Base-by-base conservation (phyloP, 2,888 invertebrate genomes). In the Allygus modestus region DNA sequence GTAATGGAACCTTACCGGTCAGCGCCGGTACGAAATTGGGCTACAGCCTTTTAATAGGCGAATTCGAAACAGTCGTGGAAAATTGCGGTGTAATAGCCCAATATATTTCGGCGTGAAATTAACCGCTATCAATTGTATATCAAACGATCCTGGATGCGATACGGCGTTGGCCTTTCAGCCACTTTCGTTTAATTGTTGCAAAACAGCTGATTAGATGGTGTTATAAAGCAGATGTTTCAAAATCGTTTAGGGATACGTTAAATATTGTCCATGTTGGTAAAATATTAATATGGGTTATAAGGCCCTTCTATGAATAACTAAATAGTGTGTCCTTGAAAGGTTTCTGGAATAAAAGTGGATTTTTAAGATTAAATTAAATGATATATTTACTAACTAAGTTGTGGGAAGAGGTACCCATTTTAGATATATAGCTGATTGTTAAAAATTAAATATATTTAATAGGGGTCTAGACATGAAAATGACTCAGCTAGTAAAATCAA, bases 1-100 rank as follows among this genome's bases (percentile, higher is more conserved):
- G 65, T 65, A 31, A 65, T 65, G 65, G 65, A 65, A 65, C 65
- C 65, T 65, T 65, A 65, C 65, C 31, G 65, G 65, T 65, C 28
- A 65, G 26, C 65, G 46, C 46, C 15, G 46, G 54, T 20, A 17
- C 65, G 15, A 65, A 65, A 65, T 65, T 65, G 65, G 65, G 65
- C 65, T 65, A 65, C 31, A 17, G 26, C 65, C 65, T 65, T 65
- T 65, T 65, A 65, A 65, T 65, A 65, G 65, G 65, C 65, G 65
- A 23, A 58, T 46, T 46, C 46, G 58, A 65, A 65, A 65, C 65
- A 65, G 65, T 65, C 28, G 54, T 65, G 65, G 65, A 26, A 65
- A 65, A 65, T 65, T 65, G 65, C 28, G 28, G 23, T 12, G 31
- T 65, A 65, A 65, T 65, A 65, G 28, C 28, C 15, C 65, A 65